Conservation (phyloP, 2,113 vertebrate species). For the Fregata magnificens region DNA sequence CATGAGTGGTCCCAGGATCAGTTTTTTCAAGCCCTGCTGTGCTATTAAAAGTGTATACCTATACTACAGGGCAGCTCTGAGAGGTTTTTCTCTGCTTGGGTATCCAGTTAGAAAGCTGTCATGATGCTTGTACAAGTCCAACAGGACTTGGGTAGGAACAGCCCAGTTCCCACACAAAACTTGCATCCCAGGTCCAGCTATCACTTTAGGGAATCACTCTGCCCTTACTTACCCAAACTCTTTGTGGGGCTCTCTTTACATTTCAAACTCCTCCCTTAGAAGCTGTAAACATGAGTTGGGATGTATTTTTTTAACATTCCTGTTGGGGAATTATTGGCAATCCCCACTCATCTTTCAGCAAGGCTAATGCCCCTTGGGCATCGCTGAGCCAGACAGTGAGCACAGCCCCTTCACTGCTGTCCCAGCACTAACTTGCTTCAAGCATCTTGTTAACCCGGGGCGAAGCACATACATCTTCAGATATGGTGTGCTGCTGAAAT, state of each 20-base stretch:
- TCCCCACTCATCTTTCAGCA: background rate
- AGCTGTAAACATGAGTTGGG: background rate
- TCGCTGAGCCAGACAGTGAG: background rate
- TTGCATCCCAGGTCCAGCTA: background rate
- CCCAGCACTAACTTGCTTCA: background rate
- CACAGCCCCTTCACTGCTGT: background rate
- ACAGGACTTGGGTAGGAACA: background rate
- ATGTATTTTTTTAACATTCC: background rate
- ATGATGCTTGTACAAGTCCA: background rate
- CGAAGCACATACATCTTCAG: background rate
- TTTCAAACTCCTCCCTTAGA: background rate
- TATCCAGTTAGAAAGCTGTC: background rate
- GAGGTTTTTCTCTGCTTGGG: background rate
- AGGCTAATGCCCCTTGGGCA: background rate
- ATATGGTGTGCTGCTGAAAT: background rate
- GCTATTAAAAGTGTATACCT: background rate
- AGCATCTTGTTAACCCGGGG: rapidly evolving
- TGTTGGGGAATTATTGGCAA: background rate
- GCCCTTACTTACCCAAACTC: background rate
- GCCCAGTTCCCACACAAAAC: background rate
- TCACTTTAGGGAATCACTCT: background rate
- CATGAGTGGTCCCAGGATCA: background rate
- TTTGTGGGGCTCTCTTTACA: background rate
- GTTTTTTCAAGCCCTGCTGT: background rate
- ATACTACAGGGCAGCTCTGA: background rate